These are phyloP conservation scores for Parazoanthus darwini DNA, from an alignment of 92 coral and sea anemone genomes.

Conservation along the genomic window DNA sequence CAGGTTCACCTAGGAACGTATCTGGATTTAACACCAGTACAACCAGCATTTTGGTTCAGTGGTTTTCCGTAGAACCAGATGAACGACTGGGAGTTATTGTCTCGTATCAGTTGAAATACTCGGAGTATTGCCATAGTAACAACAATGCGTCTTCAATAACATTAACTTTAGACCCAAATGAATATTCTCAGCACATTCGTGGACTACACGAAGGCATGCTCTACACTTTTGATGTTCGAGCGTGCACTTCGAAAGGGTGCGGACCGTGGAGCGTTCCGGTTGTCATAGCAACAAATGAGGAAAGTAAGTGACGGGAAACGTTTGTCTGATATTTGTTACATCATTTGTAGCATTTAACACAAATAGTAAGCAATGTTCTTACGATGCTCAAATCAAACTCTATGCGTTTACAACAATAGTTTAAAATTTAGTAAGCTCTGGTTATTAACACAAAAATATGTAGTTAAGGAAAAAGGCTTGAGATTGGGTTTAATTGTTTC, in stretches of 20 bases:
- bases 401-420: too few relatives aligned
- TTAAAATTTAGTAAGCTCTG: too few relatives aligned
- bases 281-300: background rate
- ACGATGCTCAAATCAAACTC: too few relatives aligned
- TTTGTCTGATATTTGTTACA: too few relatives aligned
- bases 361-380: too few relatives aligned
- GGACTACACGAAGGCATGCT: background rate
- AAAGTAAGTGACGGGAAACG: background rate
- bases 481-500: too few relatives aligned
- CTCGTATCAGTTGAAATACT: background rate
- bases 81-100: background rate
- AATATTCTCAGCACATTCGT: background rate
- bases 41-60: conserved; percentile 5
- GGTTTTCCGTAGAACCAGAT: conserved; percentile 9
- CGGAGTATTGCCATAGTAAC: background rate
- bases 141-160: background rate
- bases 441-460: too few relatives aligned
- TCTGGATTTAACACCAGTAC: conserved; percentile 14
- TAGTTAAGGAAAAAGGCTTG: too few relatives aligned
- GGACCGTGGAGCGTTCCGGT: background rate
- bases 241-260: background rate
- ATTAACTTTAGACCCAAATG: background rate
- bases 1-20: background rate
- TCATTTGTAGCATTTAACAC: background rate
- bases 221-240: background rate